phyloP scores from a whole-genome alignment of 2,888 invertebrate species.

The Parascotia fuliginaria region DNA sequence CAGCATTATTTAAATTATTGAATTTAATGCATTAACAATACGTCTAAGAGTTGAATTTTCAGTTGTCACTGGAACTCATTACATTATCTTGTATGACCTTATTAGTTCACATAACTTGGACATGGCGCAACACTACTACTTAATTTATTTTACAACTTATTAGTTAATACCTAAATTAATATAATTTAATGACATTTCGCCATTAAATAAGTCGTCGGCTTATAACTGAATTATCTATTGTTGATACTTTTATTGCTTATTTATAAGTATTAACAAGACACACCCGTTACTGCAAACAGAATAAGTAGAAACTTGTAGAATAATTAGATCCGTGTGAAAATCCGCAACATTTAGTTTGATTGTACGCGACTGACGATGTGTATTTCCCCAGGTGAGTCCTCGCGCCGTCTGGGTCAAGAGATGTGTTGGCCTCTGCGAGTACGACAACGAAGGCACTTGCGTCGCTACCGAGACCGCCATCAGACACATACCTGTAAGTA shows the following conservation, averaged over 20 bases:
- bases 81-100: constrained; percentile 32
- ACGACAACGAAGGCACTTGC: constrained; percentile 65
- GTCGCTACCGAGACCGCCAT: constrained; percentile 58
- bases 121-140: too few relatives aligned
- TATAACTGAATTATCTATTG: too few relatives aligned
- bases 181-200: too few relatives aligned
- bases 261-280: constrained; percentile 35
- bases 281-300: constrained; percentile 44
- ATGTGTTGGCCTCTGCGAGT: constrained; percentile 77
- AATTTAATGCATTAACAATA: too few relatives aligned
- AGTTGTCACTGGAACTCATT: constrained; percentile 24
- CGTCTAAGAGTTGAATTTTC: too few relatives aligned
- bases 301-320: constrained; percentile 21
- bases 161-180: not conserved
- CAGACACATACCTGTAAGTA: constrained; percentile 72
- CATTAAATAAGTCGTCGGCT: too few relatives aligned
- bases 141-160: constrained; percentile 5
- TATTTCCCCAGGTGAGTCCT: constrained; percentile 75
- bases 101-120: too few relatives aligned
- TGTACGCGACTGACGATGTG: constrained; percentile 47
- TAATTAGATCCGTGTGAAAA: constrained; percentile 66
- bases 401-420: constrained; percentile 78
- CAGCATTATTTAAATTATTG: too few relatives aligned
- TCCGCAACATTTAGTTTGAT: constrained; percentile 48
- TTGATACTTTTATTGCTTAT: constrained; percentile 16